phyloP scores from a whole-genome alignment of 2,797 vertebrate genomes.

The Lophius americanus region DNA sequence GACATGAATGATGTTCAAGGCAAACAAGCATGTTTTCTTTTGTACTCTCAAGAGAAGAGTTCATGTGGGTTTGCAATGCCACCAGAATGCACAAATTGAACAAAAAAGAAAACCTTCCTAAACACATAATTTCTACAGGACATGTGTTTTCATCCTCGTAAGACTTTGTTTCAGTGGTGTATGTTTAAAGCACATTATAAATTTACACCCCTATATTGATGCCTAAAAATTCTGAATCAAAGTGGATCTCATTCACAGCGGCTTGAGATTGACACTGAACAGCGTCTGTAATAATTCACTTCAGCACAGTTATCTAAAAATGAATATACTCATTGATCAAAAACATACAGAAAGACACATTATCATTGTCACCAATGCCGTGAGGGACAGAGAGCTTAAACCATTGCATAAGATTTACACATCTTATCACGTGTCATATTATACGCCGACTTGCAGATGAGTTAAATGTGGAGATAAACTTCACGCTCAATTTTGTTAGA shows the following conservation, averaged over 20 bases:
- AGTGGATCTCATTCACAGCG: background rate
- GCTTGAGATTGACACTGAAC: conserved; percentile 35
- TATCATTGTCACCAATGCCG: background rate
- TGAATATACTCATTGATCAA: background rate
- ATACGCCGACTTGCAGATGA: conserved; percentile 39
- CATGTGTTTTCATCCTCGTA: too few species aligned
- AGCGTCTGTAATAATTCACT: too few species aligned
- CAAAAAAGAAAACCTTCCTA: too few species aligned
- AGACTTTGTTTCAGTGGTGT: background rate
- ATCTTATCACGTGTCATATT: conserved; percentile 55
- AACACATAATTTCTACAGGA: too few species aligned
- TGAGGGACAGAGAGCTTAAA: conserved; percentile 9
- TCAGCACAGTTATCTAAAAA: too few species aligned
- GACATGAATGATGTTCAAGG: conserved; percentile 38
- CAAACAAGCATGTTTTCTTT: conserved; percentile 41
- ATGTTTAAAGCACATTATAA: background rate
- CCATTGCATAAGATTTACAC: conserved; percentile 29
- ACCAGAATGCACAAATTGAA: background rate
- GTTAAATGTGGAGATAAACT: too few species aligned
- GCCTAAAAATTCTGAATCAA: background rate
- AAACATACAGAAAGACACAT: background rate
- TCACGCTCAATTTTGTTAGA: conserved; percentile 48
- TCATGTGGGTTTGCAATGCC: conserved; percentile 7
- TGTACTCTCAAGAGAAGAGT: conserved; percentile 16
- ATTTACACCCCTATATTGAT: background rate